Evolutionary conservation across 2,113 vertebrate genomes (phyloP).

Genomic region (Podilymbus podiceps): DNA sequence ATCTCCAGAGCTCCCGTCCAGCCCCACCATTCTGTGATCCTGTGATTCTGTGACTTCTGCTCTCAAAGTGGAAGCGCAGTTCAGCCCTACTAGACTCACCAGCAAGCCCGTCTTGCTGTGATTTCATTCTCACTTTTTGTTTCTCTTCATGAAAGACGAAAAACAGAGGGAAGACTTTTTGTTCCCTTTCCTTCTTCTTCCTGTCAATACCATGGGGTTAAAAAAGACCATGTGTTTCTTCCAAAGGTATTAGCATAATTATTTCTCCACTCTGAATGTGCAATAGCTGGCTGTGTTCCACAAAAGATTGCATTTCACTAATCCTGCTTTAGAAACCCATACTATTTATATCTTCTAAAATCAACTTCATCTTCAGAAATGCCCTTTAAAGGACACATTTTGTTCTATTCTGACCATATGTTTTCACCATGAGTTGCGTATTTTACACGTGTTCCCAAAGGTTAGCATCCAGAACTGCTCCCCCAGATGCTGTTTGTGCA

Average conservation of each 20-base stretch:
- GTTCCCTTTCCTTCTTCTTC: background rate
- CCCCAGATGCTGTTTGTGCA: background rate
- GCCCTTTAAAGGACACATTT: conserved; percentile 38
- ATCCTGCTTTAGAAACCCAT: background rate
- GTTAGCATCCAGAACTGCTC: background rate
- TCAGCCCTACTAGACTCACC: background rate
- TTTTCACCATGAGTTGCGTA: background rate
- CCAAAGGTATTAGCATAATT: conserved; percentile 3
- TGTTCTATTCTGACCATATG: conserved; percentile 5
- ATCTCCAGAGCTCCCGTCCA: too few relatives aligned
- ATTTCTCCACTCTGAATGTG: background rate
- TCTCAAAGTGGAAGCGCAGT: background rate
- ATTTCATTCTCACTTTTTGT: background rate
- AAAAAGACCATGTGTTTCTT: background rate
- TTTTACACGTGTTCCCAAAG: background rate
- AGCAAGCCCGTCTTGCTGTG: background rate
- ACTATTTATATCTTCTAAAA: background rate
- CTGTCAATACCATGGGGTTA: background rate
- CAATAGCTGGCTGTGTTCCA: background rate
- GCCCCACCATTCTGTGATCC: too few relatives aligned
- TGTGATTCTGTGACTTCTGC: background rate
- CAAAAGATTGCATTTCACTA: background rate
- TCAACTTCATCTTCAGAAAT: conserved; percentile 11
- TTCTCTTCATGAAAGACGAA: background rate
- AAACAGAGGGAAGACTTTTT: background rate